Evolutionary conservation across 2,797 vertebrate species (phyloP).

Genomic region (Xenops minutus): DNA sequence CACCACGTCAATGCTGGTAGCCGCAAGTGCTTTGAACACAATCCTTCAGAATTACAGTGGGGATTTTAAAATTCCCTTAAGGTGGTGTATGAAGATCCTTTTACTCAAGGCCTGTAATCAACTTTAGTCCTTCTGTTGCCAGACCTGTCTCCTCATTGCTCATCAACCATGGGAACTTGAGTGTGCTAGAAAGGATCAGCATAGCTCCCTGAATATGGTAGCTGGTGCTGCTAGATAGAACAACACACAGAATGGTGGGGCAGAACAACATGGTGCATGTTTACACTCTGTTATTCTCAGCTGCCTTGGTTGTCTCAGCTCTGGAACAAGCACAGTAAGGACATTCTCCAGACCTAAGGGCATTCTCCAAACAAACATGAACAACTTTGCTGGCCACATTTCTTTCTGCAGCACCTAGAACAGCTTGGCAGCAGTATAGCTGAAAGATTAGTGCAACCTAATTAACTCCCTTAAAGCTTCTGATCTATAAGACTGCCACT

Average conservation of each 20-base stretch:
- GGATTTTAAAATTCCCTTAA: neutral
- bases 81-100: neutral
- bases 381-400: neutral
- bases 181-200: neutral
- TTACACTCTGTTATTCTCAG: neutral
- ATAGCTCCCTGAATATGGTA: neutral
- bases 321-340: neutral
- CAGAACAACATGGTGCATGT: accelerated
- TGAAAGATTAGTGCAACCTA: constrained; percentile 25
- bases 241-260: neutral
- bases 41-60: neutral
- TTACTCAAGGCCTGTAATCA: neutral
- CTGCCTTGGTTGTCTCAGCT: neutral
- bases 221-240: neutral
- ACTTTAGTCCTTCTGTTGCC: neutral
- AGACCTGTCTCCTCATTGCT: neutral
- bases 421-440: neutral
- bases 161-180: neutral
- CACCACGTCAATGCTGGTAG: neutral
- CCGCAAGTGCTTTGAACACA: neutral
- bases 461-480: constrained; percentile 48
- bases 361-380: neutral
- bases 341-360: neutral
- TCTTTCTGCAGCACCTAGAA: neutral
- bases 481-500: constrained; percentile 4